Base-by-base conservation (phyloP, 2,113 vertebrate species). In the Sturnira hondurensis region DNA sequence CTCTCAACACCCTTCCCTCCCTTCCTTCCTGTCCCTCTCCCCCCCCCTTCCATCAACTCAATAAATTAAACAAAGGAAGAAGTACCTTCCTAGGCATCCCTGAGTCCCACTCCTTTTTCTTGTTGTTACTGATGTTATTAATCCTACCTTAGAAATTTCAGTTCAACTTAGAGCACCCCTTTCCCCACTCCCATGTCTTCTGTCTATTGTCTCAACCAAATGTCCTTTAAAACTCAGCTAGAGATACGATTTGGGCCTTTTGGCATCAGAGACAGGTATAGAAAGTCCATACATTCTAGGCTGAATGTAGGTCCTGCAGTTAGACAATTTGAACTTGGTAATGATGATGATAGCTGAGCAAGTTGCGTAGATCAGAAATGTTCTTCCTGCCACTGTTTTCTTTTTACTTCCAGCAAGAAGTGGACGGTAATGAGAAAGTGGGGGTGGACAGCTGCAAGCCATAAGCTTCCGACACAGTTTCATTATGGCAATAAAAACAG, bases 231-330 rank as follows among this genome's bases (percentile, higher is more conserved):
- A 91, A 93, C 24, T 88, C 71, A 65, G 56, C 36, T 73, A 16
- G n/a, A 43, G 74, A 77, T 93, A 82, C 28, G 36, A 85, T 38
- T 73, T 52, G 38, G 33, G 70, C 56, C 67, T 76, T 19, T 15
- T 94, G 93, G 73, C 28, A 0, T 82, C 82, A 93, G 54, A 20
- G 22, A 36, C n/a, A 93, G 92, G 81, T 31, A 50, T 87, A 88
- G 38, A 86, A 65, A 91, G 90, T 95, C 78, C 94, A 93, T 76
- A 93, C 89, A 94, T 94, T 91, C 65, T 74, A 92, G 94, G 81
- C 5, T 86, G 86, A 93, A 50, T 93, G 67, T 90, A 45, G 71
- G 58, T n/a, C 36, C 78, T 45, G n/a, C 52, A 96, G 91, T 84
- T 54, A 88, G 38, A 89, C 28, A 54, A 56, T 86, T 68, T 81